Percentiles rank a stretch among this genome's conserved stretches.
Evolutionary conservation across 2,797 vertebrate species (phyloP).

Genomic region (Sardinella longiceps): DNA sequence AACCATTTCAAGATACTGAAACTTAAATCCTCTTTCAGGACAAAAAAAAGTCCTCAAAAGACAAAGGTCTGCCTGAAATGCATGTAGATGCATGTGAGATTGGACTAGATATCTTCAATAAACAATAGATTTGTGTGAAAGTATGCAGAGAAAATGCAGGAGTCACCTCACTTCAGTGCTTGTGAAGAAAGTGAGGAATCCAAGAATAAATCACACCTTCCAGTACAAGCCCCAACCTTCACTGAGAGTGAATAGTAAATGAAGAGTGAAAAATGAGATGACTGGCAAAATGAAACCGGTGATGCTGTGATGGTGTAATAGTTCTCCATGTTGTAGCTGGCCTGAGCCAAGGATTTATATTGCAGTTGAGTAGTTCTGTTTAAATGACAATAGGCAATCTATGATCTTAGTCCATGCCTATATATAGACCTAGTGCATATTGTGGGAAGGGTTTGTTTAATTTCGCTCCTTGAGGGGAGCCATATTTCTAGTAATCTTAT

Average conservation of each 20-base stretch:
- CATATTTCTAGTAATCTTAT: conserved; percentile 52
- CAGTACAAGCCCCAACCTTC: not conserved
- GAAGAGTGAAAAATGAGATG: not conserved
- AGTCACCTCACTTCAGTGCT: not conserved
- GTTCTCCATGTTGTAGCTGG: not conserved
- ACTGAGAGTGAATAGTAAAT: not conserved
- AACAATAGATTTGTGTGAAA: not conserved
- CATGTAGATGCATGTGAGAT: not conserved
- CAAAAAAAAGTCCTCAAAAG: not conserved
- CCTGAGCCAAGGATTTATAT: not conserved
- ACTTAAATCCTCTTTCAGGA: not conserved
- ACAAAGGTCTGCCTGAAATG: not conserved
- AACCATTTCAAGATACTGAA: not conserved
- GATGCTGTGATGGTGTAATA: not conserved
- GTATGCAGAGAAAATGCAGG: not conserved
- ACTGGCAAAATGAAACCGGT: not conserved
- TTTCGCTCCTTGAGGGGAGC: not conserved
- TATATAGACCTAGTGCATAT: not conserved
- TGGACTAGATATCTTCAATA: not conserved
- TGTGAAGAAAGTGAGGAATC: not conserved
- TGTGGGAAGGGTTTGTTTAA: not conserved
- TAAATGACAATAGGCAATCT: not conserved
- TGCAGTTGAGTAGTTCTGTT: not conserved
- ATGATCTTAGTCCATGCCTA: not conserved
- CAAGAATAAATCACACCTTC: not conserved